These are phyloP conservation scores for Venustaconcha ellipsiformis DNA, from an alignment of 1,140 invertebrate species.

Conservation along the genomic window DNA sequence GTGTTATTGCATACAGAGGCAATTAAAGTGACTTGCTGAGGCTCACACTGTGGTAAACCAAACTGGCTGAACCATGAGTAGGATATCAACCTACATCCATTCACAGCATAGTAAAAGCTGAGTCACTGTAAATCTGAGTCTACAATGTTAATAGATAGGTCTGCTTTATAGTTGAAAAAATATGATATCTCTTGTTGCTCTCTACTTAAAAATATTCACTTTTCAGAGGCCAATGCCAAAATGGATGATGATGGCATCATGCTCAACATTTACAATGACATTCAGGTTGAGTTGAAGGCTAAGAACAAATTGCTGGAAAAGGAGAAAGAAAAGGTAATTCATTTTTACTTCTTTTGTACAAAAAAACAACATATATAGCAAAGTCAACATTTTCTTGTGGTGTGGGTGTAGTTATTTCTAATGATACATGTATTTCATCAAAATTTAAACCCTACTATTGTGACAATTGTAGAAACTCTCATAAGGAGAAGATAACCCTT, in stretches of 20 bases:
- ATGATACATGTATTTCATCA: background rate
- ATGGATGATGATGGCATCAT: constrained; percentile 77
- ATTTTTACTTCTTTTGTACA: background rate
- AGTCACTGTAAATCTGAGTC: no score
- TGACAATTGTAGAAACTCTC: background rate
- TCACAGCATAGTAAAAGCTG: no score
- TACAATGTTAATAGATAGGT: no score
- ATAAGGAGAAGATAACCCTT: no score
- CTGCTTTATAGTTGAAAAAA: no score
- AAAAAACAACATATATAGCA: background rate
- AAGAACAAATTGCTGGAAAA: constrained; percentile 81
- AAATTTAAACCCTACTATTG: background rate
- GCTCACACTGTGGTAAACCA: no score
- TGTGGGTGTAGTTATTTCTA: background rate
- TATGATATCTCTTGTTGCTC: no score
- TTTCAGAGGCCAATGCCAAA: constrained; percentile 75
- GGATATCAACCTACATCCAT: no score
- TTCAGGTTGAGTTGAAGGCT: constrained; percentile 77
- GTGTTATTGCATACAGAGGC: no score
- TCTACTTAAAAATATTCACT: background rate
- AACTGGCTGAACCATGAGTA: no score
- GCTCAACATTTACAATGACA: constrained; percentile 66
- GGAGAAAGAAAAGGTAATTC: constrained; percentile 76
- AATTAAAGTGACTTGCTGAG: no score
- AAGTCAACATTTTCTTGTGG: background rate